Percentiles rank a stretch among this genome's conserved stretches.
Conservation (phyloP, 1,140 invertebrate species). For the Goniozus legneri region DNA sequence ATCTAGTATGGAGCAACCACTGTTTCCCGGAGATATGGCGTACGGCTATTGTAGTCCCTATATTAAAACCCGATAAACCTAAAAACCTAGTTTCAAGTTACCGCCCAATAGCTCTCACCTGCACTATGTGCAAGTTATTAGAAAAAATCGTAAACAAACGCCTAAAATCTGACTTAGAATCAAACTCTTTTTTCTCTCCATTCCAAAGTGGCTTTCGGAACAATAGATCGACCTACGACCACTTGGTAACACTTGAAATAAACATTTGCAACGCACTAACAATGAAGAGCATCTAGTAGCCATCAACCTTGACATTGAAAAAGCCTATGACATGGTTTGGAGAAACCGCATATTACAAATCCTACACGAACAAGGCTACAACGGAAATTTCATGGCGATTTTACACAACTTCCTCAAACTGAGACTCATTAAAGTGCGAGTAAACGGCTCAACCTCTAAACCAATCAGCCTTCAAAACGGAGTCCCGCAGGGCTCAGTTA, state of each 20-base stretch:
- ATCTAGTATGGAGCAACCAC: constrained; percentile 22
- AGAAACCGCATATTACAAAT: constrained; percentile 9
- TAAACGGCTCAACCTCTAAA: no score
- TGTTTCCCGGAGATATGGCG: constrained; percentile 36
- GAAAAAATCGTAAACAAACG: constrained; percentile 30
- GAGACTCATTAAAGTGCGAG: no score
- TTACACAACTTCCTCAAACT: no score
- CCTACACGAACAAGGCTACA: constrained; percentile 10
- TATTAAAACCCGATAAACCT: constrained; percentile 32
- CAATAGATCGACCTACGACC: constrained; percentile 23
- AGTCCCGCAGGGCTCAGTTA: no score
- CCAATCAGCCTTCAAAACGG: no score
- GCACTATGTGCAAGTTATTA: constrained; percentile 31
- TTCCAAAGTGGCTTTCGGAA: constrained; percentile 24
- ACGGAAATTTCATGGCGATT: no score
- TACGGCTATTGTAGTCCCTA: constrained; percentile 36
- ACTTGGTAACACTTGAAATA: constrained; percentile 20
- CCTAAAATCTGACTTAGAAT: constrained; percentile 16
- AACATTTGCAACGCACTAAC: constrained; percentile 24
- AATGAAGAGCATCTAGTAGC: constrained; percentile 21
- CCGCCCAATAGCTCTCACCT: constrained; percentile 40
- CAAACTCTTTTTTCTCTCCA: constrained; percentile 19
- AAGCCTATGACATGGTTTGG: constrained; percentile 29
- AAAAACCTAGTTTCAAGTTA: constrained; percentile 11
- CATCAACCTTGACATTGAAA: constrained; percentile 31